Percentiles rank a stretch among this genome's conserved stretches.
These are phyloP conservation scores for Philopedon plagiatum DNA, from an alignment of 2,888 invertebrate species.

Conservation along the genomic window DNA sequence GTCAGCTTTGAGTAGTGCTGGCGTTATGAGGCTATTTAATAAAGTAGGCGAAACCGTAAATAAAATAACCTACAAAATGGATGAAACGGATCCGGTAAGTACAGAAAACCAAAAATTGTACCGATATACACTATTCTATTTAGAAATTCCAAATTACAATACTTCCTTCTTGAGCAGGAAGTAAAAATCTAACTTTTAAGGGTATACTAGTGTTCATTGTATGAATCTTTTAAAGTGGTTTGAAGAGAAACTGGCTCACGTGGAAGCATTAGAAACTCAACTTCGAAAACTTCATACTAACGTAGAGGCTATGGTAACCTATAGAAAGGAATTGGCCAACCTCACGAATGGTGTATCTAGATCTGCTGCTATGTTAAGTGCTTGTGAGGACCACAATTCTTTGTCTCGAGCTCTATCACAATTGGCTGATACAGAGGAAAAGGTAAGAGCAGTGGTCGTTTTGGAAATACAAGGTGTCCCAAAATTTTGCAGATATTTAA, in stretches of 20 bases:
- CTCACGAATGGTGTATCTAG: conserved; percentile 89
- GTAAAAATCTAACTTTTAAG: too few species aligned
- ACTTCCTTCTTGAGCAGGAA: too few species aligned
- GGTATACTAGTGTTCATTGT: too few species aligned
- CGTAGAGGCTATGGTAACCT: conserved; percentile 88
- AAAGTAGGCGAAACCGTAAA: conserved; percentile 98
- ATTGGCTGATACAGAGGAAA: conserved; percentile 89
- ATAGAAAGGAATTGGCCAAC: conserved; percentile 86
- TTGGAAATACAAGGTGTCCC: too few species aligned
- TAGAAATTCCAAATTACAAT: too few species aligned
- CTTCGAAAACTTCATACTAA: conserved; percentile 89
- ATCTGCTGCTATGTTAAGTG: conserved; percentile 90
- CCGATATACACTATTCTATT: too few species aligned
- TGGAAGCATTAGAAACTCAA: conserved; percentile 92
- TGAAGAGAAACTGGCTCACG: conserved; percentile 93
- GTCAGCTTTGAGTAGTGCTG: conserved; percentile 95
- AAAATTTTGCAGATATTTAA: too few species aligned
- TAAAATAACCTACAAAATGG: conserved; percentile 99
- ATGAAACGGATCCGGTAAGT: conserved; percentile 96
- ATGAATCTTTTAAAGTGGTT: conserved; percentile 92
- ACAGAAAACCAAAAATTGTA: not conserved
- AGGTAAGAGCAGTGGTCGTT: too few species aligned
- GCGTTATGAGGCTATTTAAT: conserved; percentile 94
- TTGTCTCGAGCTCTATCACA: conserved; percentile 91
- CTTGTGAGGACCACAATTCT: conserved; percentile 93